phyloP scores from a whole-genome alignment of 2,888 invertebrate genomes.

The Chrysodeixis includens region DNA sequence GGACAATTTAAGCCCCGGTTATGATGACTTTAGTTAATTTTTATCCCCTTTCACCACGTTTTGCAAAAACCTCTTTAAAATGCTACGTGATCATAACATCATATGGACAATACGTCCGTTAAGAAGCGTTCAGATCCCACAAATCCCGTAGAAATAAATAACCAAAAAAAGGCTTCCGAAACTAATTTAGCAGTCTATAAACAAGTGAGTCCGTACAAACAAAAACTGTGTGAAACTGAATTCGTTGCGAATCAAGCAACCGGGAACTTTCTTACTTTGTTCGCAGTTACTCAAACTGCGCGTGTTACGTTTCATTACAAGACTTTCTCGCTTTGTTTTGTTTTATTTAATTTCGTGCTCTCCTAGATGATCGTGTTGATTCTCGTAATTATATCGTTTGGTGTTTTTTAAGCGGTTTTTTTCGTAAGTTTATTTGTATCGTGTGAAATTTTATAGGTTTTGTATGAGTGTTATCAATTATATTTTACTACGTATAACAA shows the following conservation, averaged over 20 bases:
- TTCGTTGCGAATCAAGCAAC: conserved; percentile 38
- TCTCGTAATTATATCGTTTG: neutral
- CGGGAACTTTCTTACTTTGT: conserved; percentile 53
- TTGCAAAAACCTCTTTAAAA: too few relatives aligned
- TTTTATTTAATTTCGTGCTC: conserved; percentile 23
- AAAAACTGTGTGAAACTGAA: conserved; percentile 50
- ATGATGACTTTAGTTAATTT: too few relatives aligned
- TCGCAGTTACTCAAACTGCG: conserved; percentile 36
- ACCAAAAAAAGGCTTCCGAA: conserved; percentile 35
- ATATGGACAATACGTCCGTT: too few relatives aligned
- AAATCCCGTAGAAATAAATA: conserved; percentile 24
- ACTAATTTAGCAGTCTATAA: conserved; percentile 61
- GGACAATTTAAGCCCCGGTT: too few relatives aligned
- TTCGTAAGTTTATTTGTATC: too few relatives aligned
- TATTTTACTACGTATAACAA: too few relatives aligned
- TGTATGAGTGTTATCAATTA: too few relatives aligned
- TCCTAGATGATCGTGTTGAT: conserved; percentile 8
- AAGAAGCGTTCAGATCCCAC: too few relatives aligned
- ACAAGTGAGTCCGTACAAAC: conserved; percentile 56
- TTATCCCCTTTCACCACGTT: too few relatives aligned
- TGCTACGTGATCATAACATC: too few relatives aligned
- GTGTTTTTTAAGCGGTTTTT: neutral
- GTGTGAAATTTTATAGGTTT: too few relatives aligned
- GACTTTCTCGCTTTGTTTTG: conserved; percentile 32
- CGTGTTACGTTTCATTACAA: conserved; percentile 47